Evolutionary conservation across 2,797 vertebrate genomes (phyloP).

Genomic region (Pipistrellus pipistrellus): DNA sequence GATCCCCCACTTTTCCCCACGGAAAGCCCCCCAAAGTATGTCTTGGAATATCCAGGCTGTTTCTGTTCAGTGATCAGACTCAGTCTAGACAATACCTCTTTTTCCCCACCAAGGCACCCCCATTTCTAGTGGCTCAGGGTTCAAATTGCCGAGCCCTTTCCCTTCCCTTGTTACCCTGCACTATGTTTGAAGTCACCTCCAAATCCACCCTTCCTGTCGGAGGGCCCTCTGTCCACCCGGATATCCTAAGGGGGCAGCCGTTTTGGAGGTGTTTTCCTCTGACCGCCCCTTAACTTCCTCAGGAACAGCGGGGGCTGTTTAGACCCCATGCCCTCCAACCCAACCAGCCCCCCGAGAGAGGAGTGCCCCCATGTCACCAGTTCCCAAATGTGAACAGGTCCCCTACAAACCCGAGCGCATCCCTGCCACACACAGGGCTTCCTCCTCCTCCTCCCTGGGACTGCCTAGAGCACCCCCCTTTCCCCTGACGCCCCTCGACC

Average conservation of each 20-base stretch:
- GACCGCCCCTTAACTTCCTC: slow-evolving; percentile 65
- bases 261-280: background rate
- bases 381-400: slow-evolving; percentile 61
- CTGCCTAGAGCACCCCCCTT: slow-evolving; percentile 53
- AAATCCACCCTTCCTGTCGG: slow-evolving; percentile 62
- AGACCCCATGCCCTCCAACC: slow-evolving; percentile 68
- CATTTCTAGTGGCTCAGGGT: slow-evolving; percentile 28
- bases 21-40: slow-evolving; percentile 9
- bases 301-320: slow-evolving; percentile 63
- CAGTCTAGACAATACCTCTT: slow-evolving; percentile 18
- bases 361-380: slow-evolving; percentile 66
- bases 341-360: slow-evolving; percentile 58
- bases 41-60: slow-evolving; percentile 42
- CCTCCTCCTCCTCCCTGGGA: slow-evolving; percentile 49
- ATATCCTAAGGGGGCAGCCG: slow-evolving; percentile 37
- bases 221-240: slow-evolving; percentile 58
- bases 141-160: slow-evolving; percentile 53
- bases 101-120: slow-evolving; percentile 49
- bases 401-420: slow-evolving; percentile 41
- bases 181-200: slow-evolving; percentile 76
- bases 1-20: slow-evolving; percentile 2
- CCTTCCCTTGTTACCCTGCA: slow-evolving; percentile 58
- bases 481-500: slow-evolving; percentile 73
- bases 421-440: slow-evolving; percentile 54
- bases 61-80: background rate